Percentiles rank a stretch among this genome's conserved stretches.
phyloP scores from a whole-genome alignment of 2,888 invertebrate genomes.

The Tipula confusa region DNA sequence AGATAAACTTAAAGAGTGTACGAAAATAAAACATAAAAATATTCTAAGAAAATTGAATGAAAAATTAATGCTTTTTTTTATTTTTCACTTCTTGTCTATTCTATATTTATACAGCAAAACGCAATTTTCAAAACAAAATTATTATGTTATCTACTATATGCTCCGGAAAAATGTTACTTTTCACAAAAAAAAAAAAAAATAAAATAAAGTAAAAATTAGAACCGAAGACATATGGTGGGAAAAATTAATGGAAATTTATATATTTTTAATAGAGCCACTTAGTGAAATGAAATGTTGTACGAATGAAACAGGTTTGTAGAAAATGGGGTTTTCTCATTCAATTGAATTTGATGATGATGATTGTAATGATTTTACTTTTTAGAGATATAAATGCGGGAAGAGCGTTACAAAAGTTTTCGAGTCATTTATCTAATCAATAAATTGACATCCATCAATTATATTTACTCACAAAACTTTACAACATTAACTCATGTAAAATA shows the following conservation, averaged over 20 bases:
- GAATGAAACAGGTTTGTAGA: neutral
- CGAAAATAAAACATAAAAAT: neutral
- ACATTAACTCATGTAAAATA: too few relatives aligned
- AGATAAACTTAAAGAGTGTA: neutral
- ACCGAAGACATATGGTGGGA: neutral
- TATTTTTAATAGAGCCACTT: neutral
- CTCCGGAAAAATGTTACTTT: neutral
- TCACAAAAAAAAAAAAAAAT: too few relatives aligned
- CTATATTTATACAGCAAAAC: neutral
- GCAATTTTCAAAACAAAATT: neutral
- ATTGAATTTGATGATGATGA: neutral
- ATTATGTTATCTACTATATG: neutral
- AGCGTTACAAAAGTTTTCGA: too few relatives aligned
- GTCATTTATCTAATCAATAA: too few relatives aligned
- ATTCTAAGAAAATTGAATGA: neutral
- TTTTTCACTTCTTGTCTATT: neutral
- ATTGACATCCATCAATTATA: too few relatives aligned
- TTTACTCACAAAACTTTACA: too few relatives aligned
- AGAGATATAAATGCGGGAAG: too few relatives aligned
- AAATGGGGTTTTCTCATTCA: neutral
- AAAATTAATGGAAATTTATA: neutral
- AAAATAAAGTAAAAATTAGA: too few relatives aligned
- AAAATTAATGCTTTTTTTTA: neutral
- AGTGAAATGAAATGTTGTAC: neutral
- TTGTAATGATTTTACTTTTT: neutral